Percentiles rank a stretch among this genome's conserved stretches.
Conservation (phyloP, 2,113 vertebrate species). For the Morone chrysops region DNA sequence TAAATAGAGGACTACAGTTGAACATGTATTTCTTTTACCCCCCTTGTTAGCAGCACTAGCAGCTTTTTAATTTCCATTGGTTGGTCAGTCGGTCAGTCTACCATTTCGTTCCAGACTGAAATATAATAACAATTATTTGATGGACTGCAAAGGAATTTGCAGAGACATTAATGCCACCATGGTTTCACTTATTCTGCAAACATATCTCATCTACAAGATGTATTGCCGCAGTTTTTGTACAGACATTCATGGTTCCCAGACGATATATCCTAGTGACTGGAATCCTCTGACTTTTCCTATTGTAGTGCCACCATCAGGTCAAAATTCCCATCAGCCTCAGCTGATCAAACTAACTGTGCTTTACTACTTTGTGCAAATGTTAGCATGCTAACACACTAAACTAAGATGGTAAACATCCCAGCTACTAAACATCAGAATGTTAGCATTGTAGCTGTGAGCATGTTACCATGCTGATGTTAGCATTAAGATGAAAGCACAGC, state of each 20-base stretch:
- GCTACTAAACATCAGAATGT: too few relatives aligned
- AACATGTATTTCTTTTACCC: background rate
- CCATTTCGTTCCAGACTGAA: background rate
- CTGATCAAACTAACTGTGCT: background rate
- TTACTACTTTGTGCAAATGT: background rate
- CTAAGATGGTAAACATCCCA: background rate
- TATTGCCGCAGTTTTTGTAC: too few relatives aligned
- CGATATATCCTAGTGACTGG: background rate
- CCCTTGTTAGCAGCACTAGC: background rate
- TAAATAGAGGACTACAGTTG: background rate
- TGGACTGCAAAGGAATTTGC: background rate
- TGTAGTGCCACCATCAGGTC: background rate
- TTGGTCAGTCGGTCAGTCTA: background rate
- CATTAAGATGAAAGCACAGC: background rate
- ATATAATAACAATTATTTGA: background rate
- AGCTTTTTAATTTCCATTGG: background rate
- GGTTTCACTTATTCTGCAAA: too few relatives aligned
- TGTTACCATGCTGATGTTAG: background rate
- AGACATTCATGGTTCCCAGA: background rate
- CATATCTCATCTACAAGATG: too few relatives aligned
- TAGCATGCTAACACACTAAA: background rate
- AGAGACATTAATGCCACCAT: too few relatives aligned
- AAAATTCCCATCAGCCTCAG: background rate
- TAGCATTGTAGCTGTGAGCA: too few relatives aligned
- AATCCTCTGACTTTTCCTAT: background rate